Conservation (phyloP, 2,888 invertebrate genomes). For the Hoplodrina blanda region DNA sequence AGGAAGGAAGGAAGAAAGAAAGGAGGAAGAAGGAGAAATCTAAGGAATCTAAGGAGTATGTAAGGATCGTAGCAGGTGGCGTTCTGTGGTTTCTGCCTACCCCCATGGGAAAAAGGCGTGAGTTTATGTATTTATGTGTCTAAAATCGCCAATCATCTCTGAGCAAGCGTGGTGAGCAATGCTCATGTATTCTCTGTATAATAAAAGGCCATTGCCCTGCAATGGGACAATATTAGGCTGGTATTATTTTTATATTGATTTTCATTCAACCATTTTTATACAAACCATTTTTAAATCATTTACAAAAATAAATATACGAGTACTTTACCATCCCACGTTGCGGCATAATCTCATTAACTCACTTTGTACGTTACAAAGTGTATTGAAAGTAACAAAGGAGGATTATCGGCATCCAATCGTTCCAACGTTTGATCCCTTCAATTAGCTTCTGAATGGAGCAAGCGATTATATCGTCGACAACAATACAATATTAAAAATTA, state of each 20-base stretch:
- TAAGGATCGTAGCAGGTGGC: too few species aligned
- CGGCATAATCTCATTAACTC: slow-evolving; percentile 48
- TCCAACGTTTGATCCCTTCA: slow-evolving; percentile 59
- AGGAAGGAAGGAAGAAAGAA: too few species aligned
- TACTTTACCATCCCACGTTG: neutral
- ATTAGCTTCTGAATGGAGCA: slow-evolving; percentile 40
- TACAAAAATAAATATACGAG: slow-evolving; percentile 4
- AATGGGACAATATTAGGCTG: too few species aligned
- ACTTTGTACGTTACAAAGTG: slow-evolving; percentile 38
- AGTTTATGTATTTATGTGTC: too few species aligned
- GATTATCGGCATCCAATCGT: slow-evolving; percentile 55
- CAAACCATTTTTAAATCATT: neutral
- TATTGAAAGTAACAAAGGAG: slow-evolving; percentile 50
- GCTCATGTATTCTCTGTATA: too few species aligned
- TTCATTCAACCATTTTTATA: neutral
- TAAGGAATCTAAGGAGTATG: too few species aligned
- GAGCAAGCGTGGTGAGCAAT: too few species aligned
- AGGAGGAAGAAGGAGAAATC: too few species aligned
- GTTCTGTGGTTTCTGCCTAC: too few species aligned
- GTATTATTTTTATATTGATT: neutral
- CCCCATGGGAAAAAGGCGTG: too few species aligned
- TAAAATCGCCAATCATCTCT: too few species aligned
- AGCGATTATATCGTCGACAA: slow-evolving; percentile 38
- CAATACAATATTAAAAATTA: slow-evolving; percentile 36
- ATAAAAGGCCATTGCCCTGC: too few species aligned